Conservation (phyloP, 2,888 invertebrate species). For the Dynastes hyllus region DNA sequence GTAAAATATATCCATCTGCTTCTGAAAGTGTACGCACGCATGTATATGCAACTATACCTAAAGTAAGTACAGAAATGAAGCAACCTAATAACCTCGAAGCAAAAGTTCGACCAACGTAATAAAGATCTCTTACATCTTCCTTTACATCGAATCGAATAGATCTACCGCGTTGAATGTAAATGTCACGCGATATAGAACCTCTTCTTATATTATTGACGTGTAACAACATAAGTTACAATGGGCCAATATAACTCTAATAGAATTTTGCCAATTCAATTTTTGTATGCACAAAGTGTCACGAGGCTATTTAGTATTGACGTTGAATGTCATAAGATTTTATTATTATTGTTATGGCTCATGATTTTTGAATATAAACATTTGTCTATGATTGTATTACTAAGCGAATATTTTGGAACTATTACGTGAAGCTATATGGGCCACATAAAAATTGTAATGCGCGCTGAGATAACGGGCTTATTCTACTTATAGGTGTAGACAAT, state of each 20-base stretch:
- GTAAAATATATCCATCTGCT: too few species aligned
- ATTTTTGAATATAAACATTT: not conserved
- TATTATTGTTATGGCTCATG: not conserved
- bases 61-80: conserved; percentile 5
- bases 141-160: not conserved
- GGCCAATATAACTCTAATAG: conserved; percentile 1
- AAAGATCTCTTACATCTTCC: conserved; percentile 23
- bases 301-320: not conserved
- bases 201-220: not conserved
- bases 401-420: not conserved
- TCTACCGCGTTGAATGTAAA: conserved; percentile 14
- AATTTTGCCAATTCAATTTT: not conserved
- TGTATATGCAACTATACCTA: not conserved
- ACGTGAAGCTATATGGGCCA: not conserved
- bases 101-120: conserved; percentile 7
- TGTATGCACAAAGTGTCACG: not conserved
- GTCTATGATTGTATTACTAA: not conserved
- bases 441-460: too few species aligned
- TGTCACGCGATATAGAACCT: conserved; percentile 10
- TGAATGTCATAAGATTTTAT: not conserved
- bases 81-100: conserved; percentile 16
- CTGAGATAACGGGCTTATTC: too few species aligned
- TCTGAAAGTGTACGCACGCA: too few species aligned
- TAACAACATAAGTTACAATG: not conserved
- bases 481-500: too few species aligned